Evolutionary conservation across 30 jellyfish, hydroid and myxozoan species (phyloP), one percentile per base, ranked within the genome.

Genomic region (Hydractinia symbiolongicarpus): DNA sequence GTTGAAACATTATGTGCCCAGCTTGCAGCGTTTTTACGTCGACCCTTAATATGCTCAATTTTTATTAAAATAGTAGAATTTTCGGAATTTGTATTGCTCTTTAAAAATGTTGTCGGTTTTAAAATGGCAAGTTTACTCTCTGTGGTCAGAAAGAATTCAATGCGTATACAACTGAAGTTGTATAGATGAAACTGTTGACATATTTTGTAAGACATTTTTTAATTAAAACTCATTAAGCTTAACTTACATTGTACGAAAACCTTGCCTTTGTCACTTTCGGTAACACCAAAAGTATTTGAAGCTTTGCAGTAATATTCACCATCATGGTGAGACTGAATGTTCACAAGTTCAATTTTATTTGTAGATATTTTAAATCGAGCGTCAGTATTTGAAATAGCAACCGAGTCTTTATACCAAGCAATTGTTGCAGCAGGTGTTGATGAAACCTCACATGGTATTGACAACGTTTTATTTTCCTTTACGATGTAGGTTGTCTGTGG

Each of bases 301-400:
- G 82, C 86, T 6, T 58, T 54, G 51, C 86, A 78, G 16, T 78
- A 16, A 30, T 78, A 78, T 13, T 14, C 56, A 83, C 86, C 86
- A 13, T 49, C 86, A 56, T 76, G 84, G 19, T 56, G 9, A 64
- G 7, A 64, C 9, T 30, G 44, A 30, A 30, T 30, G 44, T 30
- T 30, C 44, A 30, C 44, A 30, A 30, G 44, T 30, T 30, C 44
- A 30, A 30, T 30, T 30, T 30, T 30, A 64, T 64, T 13, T 6
- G 74, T 13, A 7, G 52, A 7, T 7, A 64, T n/a, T 7, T n/a
- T 8, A 0, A 71, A 71, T 71, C 80, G 15, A 15, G 80, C 51
- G n/a, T 15, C n/a, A 19, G 30, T 71, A 6, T 13, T 44, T 64
- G 19, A 9, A 50, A 71, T 71, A 7, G 9, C 11, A 7, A 8